Conservation (phyloP, 2,888 invertebrate species). For the Aleiodes alternator region DNA sequence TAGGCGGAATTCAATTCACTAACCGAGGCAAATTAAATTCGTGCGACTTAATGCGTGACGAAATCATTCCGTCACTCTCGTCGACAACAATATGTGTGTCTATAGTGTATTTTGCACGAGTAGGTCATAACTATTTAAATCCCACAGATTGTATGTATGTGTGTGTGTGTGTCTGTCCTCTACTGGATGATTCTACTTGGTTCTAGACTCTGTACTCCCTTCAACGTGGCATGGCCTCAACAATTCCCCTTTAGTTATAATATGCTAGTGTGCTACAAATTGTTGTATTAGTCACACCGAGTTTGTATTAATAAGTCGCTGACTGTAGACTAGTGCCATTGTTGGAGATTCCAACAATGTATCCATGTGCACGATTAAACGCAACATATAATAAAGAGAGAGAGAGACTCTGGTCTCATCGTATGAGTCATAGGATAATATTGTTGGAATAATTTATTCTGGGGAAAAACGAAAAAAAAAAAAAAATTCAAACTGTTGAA, state of each 20-base stretch:
- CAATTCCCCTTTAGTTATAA: conserved; percentile 35
- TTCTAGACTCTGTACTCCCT: background rate
- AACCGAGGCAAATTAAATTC: conserved; percentile 71
- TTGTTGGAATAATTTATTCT: conserved; percentile 9
- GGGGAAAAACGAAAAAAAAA: too few species aligned
- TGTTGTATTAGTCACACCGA: conserved; percentile 72
- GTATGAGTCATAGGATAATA: conserved; percentile 25
- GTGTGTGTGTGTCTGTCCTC: background rate
- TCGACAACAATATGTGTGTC: too few species aligned
- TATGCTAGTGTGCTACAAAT: conserved; percentile 63
- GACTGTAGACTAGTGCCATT: background rate
- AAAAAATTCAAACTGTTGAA: too few species aligned
- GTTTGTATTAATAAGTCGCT: conserved; percentile 68
- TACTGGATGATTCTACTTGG: background rate
- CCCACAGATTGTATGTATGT: conserved; percentile 52
- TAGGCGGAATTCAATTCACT: conserved; percentile 68
- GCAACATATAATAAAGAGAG: conserved; percentile 22
- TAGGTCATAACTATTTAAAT: conserved; percentile 73
- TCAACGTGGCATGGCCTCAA: background rate
- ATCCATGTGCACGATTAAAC: background rate
- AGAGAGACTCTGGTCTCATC: background rate
- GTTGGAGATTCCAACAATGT: conserved; percentile 26
- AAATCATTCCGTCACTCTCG: conserved; percentile 66
- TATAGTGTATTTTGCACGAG: conserved; percentile 39
- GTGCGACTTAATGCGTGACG: conserved; percentile 70